Evolutionary conservation across 1,140 invertebrate species (phyloP), one percentile per base, ranked within the genome.

Genomic region (Bombus balteatus): DNA sequence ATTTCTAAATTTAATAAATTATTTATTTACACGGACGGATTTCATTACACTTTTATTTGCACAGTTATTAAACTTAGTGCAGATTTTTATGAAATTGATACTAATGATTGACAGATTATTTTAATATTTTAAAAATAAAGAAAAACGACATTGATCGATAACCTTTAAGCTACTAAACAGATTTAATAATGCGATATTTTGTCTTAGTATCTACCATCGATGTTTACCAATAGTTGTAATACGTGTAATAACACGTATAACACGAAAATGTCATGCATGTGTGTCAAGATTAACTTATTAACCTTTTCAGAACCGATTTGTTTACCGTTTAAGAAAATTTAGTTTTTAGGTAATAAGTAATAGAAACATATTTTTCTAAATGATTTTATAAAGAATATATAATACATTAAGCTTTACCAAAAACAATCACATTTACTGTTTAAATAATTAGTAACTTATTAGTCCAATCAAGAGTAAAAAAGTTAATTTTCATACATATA

Each of bases 1-100:
- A 32, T 53, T 28, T 25, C 18, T 53, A 53, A 62, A 62, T 72
- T 81, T n/a, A 81, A 73, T 73, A 73, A 73, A 32, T 73, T 81
- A 73, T 0, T 1, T 73, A 81, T 73, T 73, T 72, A 62, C 53
- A 73, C 3, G 22, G 73, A 43, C 73, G 80, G 80, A n/a, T 62
- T n/a, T 62, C 59, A n/a, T 62, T 13, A 62, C 28, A n/a, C 12
- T 10, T n/a, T 62, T 62, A 13, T 62, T 62, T 62, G 3, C 28
- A 62, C 10, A 13, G 28, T 62, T 4, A n/a, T 62, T 28, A 12
- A 62, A 62, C 28, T 62, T 62, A 5, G n/a, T 62, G 9, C 12
- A 62, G 1, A 28, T 62, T n/a, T 2, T 62, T 62, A 28, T 62
- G 4, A n/a, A n/a, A 13, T 62, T 62, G 10, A 28, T 28, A 62